Base-by-base conservation (phyloP, 1,140 invertebrate species). In the Centruroides vittatus region DNA sequence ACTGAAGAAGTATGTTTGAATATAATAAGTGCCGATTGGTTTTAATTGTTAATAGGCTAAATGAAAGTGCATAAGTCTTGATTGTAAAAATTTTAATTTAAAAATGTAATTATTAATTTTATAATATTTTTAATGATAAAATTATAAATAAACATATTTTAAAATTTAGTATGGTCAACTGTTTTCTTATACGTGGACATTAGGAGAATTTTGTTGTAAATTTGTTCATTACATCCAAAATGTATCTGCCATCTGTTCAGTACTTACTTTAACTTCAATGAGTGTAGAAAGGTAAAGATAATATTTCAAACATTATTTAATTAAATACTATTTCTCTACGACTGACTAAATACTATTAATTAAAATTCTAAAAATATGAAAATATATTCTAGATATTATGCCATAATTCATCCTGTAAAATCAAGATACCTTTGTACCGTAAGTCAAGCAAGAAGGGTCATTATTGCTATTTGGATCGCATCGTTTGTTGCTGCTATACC, bases 231-330 rank as follows among this genome's bases (percentile, higher is more conserved):
- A 87, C 73, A 79, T 86, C 71, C 86, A 87, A 72, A 84, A 81
- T 68, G 81, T 87, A 12, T 84, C 84, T 3, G 81, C 83, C 47
- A 82, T 86, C 59, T 87, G 85, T 68, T 87, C 85, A 3, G 85
- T 88, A 11, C 75, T 86, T 10, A 88, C 85, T 0, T 74, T 88
- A 10, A 87, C 85, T 4, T 80, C 81, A n/a, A 87, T 88, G 77
- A 86, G 84, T 65, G 75, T 86, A 36, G 86, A 87, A 73, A 82
- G 86, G 85, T 86, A 75, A 74, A 73, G 65, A 48, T 3, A n/a
- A n/a, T n/a, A n/a, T n/a, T n/a, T n/a, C n/a, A n/a, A n/a, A n/a
- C n/a, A n/a, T n/a, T n/a, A n/a, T n/a, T n/a, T n/a, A n/a, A n/a
- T n/a, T n/a, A n/a, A 11, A 35, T 4, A 53, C 4, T 52, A 47